Conservation (phyloP, 1,140 invertebrate genomes). For the Solenopsis fugax region DNA sequence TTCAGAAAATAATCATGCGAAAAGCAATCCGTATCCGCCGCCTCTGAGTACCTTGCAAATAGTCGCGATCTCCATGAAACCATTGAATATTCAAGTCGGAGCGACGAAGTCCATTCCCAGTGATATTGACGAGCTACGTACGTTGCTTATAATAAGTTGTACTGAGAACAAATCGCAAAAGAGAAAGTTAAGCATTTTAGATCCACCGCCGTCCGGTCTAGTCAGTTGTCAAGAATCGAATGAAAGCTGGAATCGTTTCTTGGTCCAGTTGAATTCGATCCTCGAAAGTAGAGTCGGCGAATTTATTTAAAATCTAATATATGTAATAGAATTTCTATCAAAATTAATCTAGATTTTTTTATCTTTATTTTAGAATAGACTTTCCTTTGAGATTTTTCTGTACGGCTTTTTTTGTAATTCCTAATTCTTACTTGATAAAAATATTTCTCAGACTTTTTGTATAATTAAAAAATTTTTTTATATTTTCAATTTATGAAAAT, state of each 20-base stretch:
- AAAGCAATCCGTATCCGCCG: slow-evolving; percentile 71
- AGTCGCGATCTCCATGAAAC: slow-evolving; percentile 83
- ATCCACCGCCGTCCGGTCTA: slow-evolving; percentile 83
- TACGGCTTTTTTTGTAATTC: background rate
- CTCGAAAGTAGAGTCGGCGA: slow-evolving; percentile 84
- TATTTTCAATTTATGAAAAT: no score
- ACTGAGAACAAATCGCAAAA: slow-evolving; percentile 70
- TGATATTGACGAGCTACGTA: slow-evolving; percentile 80
- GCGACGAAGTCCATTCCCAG: slow-evolving; percentile 69
- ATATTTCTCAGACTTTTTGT: no score
- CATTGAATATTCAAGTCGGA: slow-evolving; percentile 78
- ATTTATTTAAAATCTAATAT: slow-evolving; percentile 78
- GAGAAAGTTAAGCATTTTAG: slow-evolving; percentile 82
- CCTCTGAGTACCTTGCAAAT: slow-evolving; percentile 82
- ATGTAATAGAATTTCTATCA: background rate
- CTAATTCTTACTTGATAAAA: no score
- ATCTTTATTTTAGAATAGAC: background rate
- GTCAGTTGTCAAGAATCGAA: slow-evolving; percentile 84
- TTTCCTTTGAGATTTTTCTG: background rate
- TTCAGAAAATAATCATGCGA: background rate
- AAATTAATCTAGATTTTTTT: background rate
- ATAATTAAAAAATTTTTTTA: no score
- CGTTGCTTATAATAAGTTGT: slow-evolving; percentile 78
- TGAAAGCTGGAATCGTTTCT: slow-evolving; percentile 84
- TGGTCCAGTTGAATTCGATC: slow-evolving; percentile 84